Conservation (phyloP, 2,113 vertebrate genomes). For the Trichechus manatus region DNA sequence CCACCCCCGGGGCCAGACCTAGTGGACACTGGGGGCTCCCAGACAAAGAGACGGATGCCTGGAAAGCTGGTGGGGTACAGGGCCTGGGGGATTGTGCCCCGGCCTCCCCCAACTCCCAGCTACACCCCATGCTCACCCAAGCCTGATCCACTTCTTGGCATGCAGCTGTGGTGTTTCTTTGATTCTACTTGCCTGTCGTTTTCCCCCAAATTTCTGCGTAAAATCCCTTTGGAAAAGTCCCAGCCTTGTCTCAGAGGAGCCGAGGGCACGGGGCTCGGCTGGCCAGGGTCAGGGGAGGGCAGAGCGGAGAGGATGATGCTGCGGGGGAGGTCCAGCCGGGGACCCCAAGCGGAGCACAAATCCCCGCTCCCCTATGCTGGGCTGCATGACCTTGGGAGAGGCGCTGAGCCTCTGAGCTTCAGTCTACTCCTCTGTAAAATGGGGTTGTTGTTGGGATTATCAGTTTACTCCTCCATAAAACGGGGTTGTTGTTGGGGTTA, state of each 20-base stretch:
- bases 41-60: neutral
- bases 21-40: neutral
- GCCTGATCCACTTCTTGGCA: neutral
- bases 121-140: neutral
- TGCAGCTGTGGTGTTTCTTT: neutral
- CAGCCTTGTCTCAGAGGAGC: neutral
- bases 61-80: neutral
- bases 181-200: neutral
- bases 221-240: conserved; percentile 61
- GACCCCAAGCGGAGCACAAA: neutral
- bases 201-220: neutral
- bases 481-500: neutral
- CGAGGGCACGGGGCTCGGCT: neutral
- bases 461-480: neutral
- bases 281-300: neutral
- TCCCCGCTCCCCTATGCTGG: neutral
- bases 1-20: neutral
- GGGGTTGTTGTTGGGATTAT: neutral
- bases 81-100: neutral
- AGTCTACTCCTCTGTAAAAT: neutral
- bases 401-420: neutral
- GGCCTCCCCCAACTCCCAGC: neutral
- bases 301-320: rapidly evolving
- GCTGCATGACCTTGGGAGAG: neutral
- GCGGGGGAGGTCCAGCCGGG: too few relatives aligned